Evolutionary conservation across 2,113 vertebrate genomes (phyloP).

Genomic region (Gymnocephalus cernua): DNA sequence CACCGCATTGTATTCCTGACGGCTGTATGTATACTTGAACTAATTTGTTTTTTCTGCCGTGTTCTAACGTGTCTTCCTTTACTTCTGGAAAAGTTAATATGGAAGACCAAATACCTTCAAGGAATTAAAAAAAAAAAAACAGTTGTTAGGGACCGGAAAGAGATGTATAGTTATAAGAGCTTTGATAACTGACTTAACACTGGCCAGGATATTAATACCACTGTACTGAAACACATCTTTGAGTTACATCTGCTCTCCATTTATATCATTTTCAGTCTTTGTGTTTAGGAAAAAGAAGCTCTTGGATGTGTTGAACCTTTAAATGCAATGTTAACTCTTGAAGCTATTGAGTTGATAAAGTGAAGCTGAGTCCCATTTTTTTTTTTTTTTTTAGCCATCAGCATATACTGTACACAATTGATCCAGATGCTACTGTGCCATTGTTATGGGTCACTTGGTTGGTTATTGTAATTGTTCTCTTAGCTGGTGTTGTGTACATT

Average conservation of each 20-base stretch:
- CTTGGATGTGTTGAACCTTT: neutral
- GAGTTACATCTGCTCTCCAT: neutral
- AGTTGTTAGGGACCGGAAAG: neutral
- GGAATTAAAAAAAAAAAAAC: neutral
- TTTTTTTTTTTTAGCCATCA: neutral
- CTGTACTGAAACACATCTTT: slow-evolving; percentile 7
- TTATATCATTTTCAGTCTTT: neutral
- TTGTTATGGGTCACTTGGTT: too few relatives aligned
- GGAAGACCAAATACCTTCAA: neutral
- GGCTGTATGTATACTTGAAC: slow-evolving; percentile 31
- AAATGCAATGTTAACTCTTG: too few relatives aligned
- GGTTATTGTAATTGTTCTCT: neutral
- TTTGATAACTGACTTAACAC: neutral
- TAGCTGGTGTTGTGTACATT: neutral
- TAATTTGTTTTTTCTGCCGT: slow-evolving; percentile 1
- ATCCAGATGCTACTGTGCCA: neutral
- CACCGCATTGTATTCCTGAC: neutral
- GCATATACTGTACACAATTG: too few relatives aligned
- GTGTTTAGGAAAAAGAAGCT: neutral
- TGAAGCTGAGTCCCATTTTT: neutral
- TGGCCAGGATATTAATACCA: neutral
- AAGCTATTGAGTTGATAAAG: too few relatives aligned
- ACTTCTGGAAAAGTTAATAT: slow-evolving; percentile 3
- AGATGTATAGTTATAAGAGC: neutral
- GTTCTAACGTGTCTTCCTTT: neutral